Evolutionary conservation across 2,888 invertebrate species (phyloP), one percentile per base, ranked within the genome.

Genomic region (Spialia ferax): DNA sequence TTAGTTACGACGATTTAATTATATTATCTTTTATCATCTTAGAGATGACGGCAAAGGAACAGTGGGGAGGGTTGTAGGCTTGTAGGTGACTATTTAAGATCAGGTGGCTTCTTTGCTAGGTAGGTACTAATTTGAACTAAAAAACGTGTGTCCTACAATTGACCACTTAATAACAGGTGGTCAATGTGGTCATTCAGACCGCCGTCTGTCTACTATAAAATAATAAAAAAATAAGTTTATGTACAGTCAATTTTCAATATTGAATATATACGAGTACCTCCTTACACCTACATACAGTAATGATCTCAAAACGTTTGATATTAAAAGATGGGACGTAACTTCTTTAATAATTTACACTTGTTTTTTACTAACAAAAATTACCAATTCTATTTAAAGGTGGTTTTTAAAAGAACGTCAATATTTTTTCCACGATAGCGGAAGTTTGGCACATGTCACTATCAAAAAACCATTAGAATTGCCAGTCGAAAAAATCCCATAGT

Each of bases 391-490:
- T 20, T 8, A 59, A 59, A 42, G 13, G 18, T 20, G 29, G 18
- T 32, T 5, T 60, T 59, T 54, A 63, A 10, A 61, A 54, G 52
- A 66, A 60, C 42, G 26, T 66, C 18, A 60, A 54, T 32, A 32
- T 18, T 15, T 66, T 66, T 66, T 66, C 42, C 54, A 15, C 7
- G 8, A 69, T 68, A 81, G 78, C 88, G 89, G 89, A 89, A 89
- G 85, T 83, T 74, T 79, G 88, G 87, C 90, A 90, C 89, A 90
- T 90, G 90, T 87, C 85, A 79, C 78, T 71, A 75, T 79, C 75
- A 81, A 85, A 85, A 86, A 85, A 82, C 69, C 69, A 74, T 73
- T 73, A 75, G 79, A 79, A 82, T 81, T 79, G 81, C 78, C 79
- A 69, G 72, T 64, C 74, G 70, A 81, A 83, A 85, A 85, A 84